phyloP scores from a whole-genome alignment of 2,797 vertebrate species.

The Cuniculus paca region DNA sequence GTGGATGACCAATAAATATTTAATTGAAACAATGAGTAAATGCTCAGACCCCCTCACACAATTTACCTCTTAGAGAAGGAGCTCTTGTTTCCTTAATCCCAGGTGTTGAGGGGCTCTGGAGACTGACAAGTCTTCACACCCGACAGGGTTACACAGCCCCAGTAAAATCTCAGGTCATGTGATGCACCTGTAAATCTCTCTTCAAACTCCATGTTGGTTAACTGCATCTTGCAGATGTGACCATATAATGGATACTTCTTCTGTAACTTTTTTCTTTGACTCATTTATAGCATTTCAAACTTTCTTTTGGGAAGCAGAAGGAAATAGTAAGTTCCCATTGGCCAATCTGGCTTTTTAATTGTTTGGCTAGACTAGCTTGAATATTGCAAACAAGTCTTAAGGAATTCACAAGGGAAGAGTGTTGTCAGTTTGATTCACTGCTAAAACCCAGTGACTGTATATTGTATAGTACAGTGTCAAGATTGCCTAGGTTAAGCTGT shows the following conservation, averaged over 20 bases:
- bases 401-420: neutral
- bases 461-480: neutral
- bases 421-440: neutral
- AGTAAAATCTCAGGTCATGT: neutral
- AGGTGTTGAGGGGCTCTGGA: neutral
- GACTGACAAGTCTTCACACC: neutral
- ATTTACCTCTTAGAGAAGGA: neutral
- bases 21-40: conserved; percentile 1
- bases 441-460: neutral
- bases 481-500: neutral
- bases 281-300: conserved; percentile 30
- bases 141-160: neutral
- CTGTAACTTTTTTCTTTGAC: neutral
- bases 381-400: neutral
- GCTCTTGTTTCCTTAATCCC: neutral
- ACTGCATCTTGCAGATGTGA: neutral
- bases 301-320: neutral
- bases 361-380: neutral
- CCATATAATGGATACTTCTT: neutral
- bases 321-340: neutral
- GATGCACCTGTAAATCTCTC: neutral
- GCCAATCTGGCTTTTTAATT: neutral
- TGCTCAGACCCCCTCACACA: neutral
- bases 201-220: neutral
- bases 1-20: neutral